phyloP scores from a whole-genome alignment of 2,113 vertebrate species.

The Helogale parvula region DNA sequence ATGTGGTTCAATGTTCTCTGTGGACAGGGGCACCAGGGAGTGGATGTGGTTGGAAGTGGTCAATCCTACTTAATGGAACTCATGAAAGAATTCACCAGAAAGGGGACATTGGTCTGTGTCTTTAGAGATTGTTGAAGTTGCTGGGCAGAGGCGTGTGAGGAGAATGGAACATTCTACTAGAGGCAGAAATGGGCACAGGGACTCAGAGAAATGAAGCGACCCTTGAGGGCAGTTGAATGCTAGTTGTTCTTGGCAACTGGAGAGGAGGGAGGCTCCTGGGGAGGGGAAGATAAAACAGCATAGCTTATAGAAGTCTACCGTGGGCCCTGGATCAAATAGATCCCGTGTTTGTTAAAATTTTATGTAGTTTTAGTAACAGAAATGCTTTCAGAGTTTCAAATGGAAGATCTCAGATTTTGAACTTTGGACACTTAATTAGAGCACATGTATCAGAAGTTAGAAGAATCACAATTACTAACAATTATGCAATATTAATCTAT shows the following conservation, averaged over 20 bases:
- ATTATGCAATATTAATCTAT: not conserved
- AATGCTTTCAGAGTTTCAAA: not conserved
- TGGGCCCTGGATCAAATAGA: not conserved
- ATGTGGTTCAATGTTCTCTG: fast-evolving
- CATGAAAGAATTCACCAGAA: not conserved
- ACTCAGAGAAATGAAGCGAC: not conserved
- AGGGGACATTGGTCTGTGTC: not conserved
- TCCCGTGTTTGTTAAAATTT: not conserved
- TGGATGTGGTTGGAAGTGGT: fast-evolving
- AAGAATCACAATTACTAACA: not conserved
- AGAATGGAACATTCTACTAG: not conserved
- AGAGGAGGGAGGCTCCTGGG: fast-evolving
- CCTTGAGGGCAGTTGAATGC: not conserved
- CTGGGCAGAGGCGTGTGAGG: not conserved
- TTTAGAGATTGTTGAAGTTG: not conserved
- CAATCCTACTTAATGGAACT: not conserved
- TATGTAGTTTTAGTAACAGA: not conserved
- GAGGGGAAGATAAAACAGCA: not conserved
- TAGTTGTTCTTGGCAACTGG: not conserved
- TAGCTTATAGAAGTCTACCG: not conserved
- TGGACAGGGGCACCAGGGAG: too few relatives aligned
- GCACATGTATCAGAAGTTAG: not conserved
- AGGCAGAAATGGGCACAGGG: not conserved
- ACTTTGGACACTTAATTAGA: not conserved
- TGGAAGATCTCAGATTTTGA: not conserved